Base-by-base conservation (phyloP, 2,888 invertebrate species). In the Andrena camellia region DNA sequence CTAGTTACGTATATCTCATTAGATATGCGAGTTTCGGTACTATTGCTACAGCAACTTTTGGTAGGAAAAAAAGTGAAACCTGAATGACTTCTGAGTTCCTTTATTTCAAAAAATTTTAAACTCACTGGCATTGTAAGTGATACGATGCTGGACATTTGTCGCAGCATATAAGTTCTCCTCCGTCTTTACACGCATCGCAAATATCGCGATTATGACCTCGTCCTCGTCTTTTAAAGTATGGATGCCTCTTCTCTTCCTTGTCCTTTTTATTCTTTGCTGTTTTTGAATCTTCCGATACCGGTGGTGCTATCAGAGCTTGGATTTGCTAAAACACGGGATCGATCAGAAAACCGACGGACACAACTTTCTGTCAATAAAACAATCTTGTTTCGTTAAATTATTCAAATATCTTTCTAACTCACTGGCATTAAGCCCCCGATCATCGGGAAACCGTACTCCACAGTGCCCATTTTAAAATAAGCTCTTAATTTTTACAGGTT, bases 121-220 rank as follows among this genome's bases (percentile, higher is more conserved):
- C 85, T 96, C 94, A 99, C 98, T 99, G 98, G 96, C 99, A 99
- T 89, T 97, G 96, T 79, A 99, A 95, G 95, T 99, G 99, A 94
- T 99, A 99, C 84, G 99, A 98, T 42, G 98, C 98, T 0, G 99
- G 98, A 91, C 99, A 99, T 85, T 97, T 97, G 94, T 99, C 99
- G 94, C 99, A 99, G 94, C 99, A 99, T 78, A 99, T 96, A 52
- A 99, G 95, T 94, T 98, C 98, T 2, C 99, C 99, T 48, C 98
- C 98, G 95, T 99, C 99, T 72, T 97, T 96, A 93, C 99, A 99
- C 73, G 98, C 97, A 95, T 99, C 98, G 93, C 99, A 99, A 86
- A 97, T 97, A 92, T 99, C 99, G 92, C 97, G 98, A 94, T 99
- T 99, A 92, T 97, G 98, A 7, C 97, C 97, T 91, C 97, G 96